Evolutionary conservation across 2,113 vertebrate genomes (phyloP), one percentile per base, ranked within the genome.

Genomic region (Epinephelus fuscoguttatus): DNA sequence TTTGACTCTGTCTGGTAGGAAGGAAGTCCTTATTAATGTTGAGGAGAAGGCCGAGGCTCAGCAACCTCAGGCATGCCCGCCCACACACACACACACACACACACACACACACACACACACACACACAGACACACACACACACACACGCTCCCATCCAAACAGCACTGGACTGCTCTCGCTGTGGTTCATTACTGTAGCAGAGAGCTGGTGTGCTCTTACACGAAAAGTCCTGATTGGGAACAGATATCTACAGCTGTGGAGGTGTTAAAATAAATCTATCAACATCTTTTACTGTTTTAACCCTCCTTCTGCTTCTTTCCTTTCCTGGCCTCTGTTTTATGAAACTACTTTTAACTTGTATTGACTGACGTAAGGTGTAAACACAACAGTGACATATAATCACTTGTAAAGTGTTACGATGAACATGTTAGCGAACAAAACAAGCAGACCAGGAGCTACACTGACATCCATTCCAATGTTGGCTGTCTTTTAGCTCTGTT

Each of bases 21-120:
- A 95, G 94, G 94, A 95, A 95, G 93, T 94, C 88, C 92, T 93
- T 92, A 94, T 92, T 94, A 94, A 94, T 87, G 86, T 91, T 82
- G 76, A 92, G 81, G 86, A 91, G 89, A 90, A 91, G 91, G 86
- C 89, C 47, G 85, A 88, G 86, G 85, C 88, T 89, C 84, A 92
- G 90, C 90, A 93, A 93, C 92, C 93, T 94, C 94, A 94, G 90
- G 92, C 91, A 93, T 90, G 89, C 92, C 71, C 74, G 89, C 89
- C 90, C 89, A 86, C 93, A 90, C 92, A 86, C 85, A 73, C 82
- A 78, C 56, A 80, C 69, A 70, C 80, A 80, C 78, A 57, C 49
- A 81, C 80, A 50, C 78, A 81, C 78, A 62, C 85, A 84, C 70
- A 53, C 61, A 61, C 60, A 67, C 53, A 86, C 85, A 73, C 82